Evolutionary conservation across 2,113 vertebrate species (phyloP).

Genomic region (Collichthys lucidus): DNA sequence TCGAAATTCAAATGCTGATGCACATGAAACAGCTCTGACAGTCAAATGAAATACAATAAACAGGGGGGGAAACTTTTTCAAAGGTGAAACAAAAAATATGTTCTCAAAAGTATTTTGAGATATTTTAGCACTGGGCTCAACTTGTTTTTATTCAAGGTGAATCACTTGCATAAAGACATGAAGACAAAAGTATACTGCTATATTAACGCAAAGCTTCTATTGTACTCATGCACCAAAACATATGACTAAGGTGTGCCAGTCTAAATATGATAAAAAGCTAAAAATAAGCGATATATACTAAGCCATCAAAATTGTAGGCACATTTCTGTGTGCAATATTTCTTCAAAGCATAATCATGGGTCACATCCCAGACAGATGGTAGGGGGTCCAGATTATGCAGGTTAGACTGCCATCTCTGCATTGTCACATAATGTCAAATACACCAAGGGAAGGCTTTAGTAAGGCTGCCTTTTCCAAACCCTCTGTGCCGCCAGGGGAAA

Average conservation of each 20-base stretch:
- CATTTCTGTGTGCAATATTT: conserved; percentile 34
- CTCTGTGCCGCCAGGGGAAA: conserved; percentile 29
- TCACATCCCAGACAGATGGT: conserved; percentile 30
- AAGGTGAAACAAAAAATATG: conserved; percentile 38
- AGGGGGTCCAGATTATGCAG: conserved; percentile 44
- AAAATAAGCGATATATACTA: conserved; percentile 23
- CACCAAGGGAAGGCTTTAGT: conserved; percentile 46
- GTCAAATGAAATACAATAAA: conserved; percentile 64
- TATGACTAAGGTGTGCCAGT: neutral
- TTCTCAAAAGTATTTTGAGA: conserved; percentile 44
- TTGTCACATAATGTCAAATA: conserved; percentile 62
- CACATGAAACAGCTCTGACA: conserved; percentile 65
- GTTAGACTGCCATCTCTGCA: conserved; percentile 54
- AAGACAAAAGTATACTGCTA: conserved; percentile 12
- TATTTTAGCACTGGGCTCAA: conserved; percentile 22
- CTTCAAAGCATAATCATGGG: conserved; percentile 27
- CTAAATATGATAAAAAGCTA: neutral
- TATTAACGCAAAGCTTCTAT: conserved; percentile 19
- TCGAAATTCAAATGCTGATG: conserved; percentile 62
- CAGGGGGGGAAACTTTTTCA: conserved; percentile 33
- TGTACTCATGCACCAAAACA: conserved; percentile 8
- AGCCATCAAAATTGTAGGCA: conserved; percentile 16
- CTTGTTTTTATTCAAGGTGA: conserved; percentile 60
- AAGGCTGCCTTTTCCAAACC: conserved; percentile 34
- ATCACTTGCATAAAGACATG: conserved; percentile 25